Evolutionary conservation across 2,888 invertebrate species (phyloP).

Genomic region (Catocala fraxini): DNA sequence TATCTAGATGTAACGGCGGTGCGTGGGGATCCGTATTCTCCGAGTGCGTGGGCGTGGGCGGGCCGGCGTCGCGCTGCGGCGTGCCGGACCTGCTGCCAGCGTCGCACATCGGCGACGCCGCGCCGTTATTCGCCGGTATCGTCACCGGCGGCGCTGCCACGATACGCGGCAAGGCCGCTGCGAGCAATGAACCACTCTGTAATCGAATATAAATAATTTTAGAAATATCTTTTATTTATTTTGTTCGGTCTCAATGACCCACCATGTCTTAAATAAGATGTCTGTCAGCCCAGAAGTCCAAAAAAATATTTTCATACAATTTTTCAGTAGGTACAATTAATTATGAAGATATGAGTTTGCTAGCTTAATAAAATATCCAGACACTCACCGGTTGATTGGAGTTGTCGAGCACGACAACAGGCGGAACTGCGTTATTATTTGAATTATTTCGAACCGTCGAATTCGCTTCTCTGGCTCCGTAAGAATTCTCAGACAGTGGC

Average conservation of each 20-base stretch:
- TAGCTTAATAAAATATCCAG: not conserved
- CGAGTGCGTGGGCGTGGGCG: slow-evolving; percentile 83
- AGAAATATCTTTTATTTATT: too few relatives aligned
- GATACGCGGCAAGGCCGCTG: slow-evolving; percentile 90
- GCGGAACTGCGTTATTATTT: slow-evolving; percentile 71
- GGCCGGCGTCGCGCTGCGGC: slow-evolving; percentile 81
- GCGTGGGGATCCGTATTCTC: slow-evolving; percentile 82
- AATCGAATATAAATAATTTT: slow-evolving; percentile 4
- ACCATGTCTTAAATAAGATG: too few relatives aligned
- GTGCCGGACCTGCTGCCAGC: slow-evolving; percentile 67
- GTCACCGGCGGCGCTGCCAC: slow-evolving; percentile 78
- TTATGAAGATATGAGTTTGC: too few relatives aligned
- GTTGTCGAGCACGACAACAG: slow-evolving; percentile 80
- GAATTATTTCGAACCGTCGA: slow-evolving; percentile 63
- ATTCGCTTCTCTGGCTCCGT: slow-evolving; percentile 79
- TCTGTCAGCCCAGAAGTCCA: too few relatives aligned
- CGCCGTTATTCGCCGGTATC: slow-evolving; percentile 68
- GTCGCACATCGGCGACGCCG: slow-evolving; percentile 62
- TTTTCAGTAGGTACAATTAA: too few relatives aligned
- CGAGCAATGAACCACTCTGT: slow-evolving; percentile 89
- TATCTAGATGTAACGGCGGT: slow-evolving; percentile 83
- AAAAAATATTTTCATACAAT: too few relatives aligned
- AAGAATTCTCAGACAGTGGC: slow-evolving; percentile 94
- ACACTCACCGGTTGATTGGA: slow-evolving; percentile 76
- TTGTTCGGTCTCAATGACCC: too few relatives aligned